Evolutionary conservation across 2,888 invertebrate genomes (phyloP), one percentile per base, ranked within the genome.

Genomic region (Calameuta filiformis): DNA sequence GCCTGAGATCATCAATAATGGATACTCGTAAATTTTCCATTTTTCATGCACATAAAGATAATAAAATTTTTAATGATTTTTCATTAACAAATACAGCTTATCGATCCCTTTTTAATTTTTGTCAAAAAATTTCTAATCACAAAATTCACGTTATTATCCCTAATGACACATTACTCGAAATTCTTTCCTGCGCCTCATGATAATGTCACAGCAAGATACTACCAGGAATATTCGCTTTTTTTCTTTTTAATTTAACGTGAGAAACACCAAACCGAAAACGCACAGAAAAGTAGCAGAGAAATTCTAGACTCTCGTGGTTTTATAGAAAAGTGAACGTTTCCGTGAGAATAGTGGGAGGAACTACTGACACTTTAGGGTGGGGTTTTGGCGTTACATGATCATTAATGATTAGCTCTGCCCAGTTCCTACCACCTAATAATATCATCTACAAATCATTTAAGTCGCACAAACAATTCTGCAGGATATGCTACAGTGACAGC

Each of bases 281-380:
- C 71, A 31, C 71, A 71, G 81, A 86, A 86, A 85, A 86, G 84
- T 86, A 85, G 82, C 84, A 81, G 82, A 83, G 85, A 86, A 85
- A 88, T 85, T 85, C 79, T 78, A 75, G 80, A 78, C 75, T 83
- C 85, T 79, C 84, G 83, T 84, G 85, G 86, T 89, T 90, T 89
- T 90, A 89, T 90, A 90, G 87, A 88, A 88, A 87, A 90, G 89
- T 87, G 90, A 89, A 87, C 85, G 89, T 88, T 90, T 87, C 83
- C 77, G 84, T 77, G 83, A 77, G 83, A 82, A 86, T 84, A 88
- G 90, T 89, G 89, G 89, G 89, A 88, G 87, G 83, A 76, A 75
- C 79, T 79, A 75, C 81, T 81, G 79, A 75, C 80, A 77, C 76
- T 77, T 81, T 37, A 75, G 81, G 83, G 83, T 84, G 86, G 87